Conservation (phyloP, 2,113 vertebrate species). For the Muntiacus reevesi region DNA sequence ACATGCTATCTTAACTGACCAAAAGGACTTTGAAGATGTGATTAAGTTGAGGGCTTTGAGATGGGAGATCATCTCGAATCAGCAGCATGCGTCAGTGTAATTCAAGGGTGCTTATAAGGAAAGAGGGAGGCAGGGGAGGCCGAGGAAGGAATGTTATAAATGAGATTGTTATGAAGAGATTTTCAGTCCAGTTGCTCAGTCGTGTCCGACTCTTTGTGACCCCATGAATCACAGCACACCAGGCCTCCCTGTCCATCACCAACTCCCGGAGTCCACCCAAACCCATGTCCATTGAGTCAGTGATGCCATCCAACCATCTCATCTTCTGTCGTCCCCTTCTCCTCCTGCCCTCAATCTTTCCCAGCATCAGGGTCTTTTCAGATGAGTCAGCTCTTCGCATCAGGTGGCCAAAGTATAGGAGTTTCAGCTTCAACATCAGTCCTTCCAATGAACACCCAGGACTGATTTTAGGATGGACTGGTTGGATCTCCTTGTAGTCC, state of each 20-base stretch:
- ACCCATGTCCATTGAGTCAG: background rate
- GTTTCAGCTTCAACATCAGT: background rate
- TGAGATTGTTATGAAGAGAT: background rate
- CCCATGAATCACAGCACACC: background rate
- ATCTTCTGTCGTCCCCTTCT: background rate
- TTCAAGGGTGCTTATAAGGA: background rate
- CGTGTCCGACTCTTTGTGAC: rapidly evolving
- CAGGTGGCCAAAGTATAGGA: background rate
- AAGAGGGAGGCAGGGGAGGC: background rate
- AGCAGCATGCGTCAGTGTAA: rapidly evolving
- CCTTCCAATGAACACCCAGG: background rate
- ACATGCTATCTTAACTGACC: background rate
- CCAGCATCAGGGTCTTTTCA: background rate
- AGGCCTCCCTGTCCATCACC: background rate
- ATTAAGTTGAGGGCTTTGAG: background rate
- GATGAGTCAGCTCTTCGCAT: background rate
- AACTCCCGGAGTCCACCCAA: background rate
- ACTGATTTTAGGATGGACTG: background rate
- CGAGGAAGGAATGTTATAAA: background rate
- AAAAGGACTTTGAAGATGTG: background rate
- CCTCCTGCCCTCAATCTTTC: background rate
- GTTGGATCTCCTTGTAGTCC: background rate
- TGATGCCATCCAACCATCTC: background rate
- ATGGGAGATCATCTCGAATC: background rate
- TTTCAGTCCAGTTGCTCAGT: background rate